Conservation (phyloP, 2,113 vertebrate genomes). For the Thomomys bottae region DNA sequence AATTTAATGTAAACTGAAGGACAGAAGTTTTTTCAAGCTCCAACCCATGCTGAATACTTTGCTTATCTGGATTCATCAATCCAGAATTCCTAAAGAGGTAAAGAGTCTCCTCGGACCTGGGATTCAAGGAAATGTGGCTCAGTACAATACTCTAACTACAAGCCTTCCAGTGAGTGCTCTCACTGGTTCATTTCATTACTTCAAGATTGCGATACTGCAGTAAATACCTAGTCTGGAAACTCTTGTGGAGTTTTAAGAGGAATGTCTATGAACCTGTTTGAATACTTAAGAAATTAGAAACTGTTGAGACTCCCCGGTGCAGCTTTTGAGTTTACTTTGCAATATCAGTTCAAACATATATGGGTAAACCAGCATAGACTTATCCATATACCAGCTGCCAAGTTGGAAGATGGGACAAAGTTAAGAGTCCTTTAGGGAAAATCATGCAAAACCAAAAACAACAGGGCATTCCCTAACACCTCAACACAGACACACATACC, state of each 20-base stretch:
- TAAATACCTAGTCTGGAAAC: constrained; percentile 24
- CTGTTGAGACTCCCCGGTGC: background rate
- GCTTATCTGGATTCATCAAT: background rate
- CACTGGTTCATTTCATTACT: constrained; percentile 5
- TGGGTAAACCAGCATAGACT: background rate
- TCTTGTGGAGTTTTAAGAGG: background rate
- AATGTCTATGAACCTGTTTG: background rate
- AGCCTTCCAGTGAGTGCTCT: background rate
- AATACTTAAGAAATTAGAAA: constrained; percentile 11
- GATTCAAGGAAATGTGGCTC: background rate
- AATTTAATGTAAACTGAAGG: constrained; percentile 55
- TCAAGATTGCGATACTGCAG: background rate
- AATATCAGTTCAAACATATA: background rate
- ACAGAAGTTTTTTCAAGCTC: constrained; percentile 2
- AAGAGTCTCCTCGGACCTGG: background rate
- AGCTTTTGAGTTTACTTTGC: background rate
- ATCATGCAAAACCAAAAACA: constrained; percentile 49
- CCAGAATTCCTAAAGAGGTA: constrained; percentile 27
- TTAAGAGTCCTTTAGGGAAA: constrained; percentile 32
- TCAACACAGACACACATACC: background rate
- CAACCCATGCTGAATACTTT: constrained; percentile 23
- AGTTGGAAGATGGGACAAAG: background rate
- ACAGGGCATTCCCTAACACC: background rate
- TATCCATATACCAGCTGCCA: background rate
- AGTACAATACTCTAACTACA: background rate